These are phyloP conservation scores for Torymus tubicola DNA, from an alignment of 2,888 invertebrate genomes.

Conservation along the genomic window DNA sequence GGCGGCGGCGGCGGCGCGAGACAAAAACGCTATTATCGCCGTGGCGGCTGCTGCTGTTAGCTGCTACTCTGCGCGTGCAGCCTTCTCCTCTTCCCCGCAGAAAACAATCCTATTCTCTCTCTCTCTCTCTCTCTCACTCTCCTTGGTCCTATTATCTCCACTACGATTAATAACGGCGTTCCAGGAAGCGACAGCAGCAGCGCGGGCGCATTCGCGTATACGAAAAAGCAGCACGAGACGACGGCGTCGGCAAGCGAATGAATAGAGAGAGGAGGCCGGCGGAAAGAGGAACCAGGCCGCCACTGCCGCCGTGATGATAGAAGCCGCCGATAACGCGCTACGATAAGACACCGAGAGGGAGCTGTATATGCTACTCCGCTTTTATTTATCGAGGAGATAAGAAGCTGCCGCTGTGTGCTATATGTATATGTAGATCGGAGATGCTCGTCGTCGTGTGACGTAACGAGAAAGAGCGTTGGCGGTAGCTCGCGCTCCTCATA, in stretches of 20 bases:
- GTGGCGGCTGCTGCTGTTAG: too few relatives aligned
- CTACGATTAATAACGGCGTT: too few relatives aligned
- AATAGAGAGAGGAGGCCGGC: neutral
- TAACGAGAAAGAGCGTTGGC: neutral
- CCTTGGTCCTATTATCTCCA: too few relatives aligned
- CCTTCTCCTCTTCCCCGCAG: neutral
- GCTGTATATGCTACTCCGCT: neutral
- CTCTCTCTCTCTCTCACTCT: too few relatives aligned
- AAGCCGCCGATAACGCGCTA: constrained; percentile 1
- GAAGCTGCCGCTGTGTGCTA: neutral
- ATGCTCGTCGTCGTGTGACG: neutral
- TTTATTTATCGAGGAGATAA: constrained; percentile 42
- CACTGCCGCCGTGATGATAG: constrained; percentile 2
- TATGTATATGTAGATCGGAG: neutral
- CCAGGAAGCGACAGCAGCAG: too few relatives aligned
- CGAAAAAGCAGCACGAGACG: neutral
- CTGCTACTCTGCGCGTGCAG: neutral
- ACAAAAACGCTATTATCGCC: constrained; percentile 3
- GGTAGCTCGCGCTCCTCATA: constrained; percentile 12
- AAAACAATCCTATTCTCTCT: too few relatives aligned
- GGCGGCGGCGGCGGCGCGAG: too few relatives aligned
- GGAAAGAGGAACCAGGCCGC: constrained; percentile 4
- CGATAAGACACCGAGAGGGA: constrained; percentile 5
- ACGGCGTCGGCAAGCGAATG: neutral
- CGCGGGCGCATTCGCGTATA: neutral